Evolutionary conservation across 2,113 vertebrate species (phyloP), one percentile per base, ranked within the genome.

Genomic region (Neolamprologus sp.): DNA sequence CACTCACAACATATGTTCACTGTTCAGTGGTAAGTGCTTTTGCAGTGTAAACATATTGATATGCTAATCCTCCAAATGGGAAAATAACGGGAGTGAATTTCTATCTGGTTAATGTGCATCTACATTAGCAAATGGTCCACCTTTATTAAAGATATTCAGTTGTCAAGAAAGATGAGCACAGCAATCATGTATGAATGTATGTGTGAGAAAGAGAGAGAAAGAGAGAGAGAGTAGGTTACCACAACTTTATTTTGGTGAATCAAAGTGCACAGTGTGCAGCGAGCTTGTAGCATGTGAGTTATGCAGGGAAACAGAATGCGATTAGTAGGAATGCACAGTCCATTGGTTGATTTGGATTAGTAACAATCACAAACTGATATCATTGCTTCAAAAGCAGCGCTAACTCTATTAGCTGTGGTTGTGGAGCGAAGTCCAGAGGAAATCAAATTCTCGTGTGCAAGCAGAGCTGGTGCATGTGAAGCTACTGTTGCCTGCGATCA

Each of bases 31-130:
- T 40, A 51, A 85, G 49, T 54, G 82, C 37, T 60, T 79, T 47
- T 87, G 9, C 16, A 26, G 53, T 82, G 84, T 51, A 73, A 88
- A 88, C 75, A 28, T 73, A 60, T 73, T 53, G 51, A 79, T 42
- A 87, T 86, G 82, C 53, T 80, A 82, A 90, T 87, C 80, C 45
- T 19, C 13, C 13, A 82, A 91, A 92, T 68, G 75, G 54, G 30
- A 79, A 86, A 81, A 85, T 91, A 78, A 87, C 37, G 21, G 71
- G 6, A 53, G 19, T 16, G 45, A 45, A 75, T 57, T 88, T 85
- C 26, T 86, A 5, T 42, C 65, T 28, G 33, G 13, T 80, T 80
- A 13, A 11, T 30, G 84, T 88, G 55, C 19, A 47, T 85, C 42
- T 7, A 10, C 4, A 85, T 87, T 85, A 83, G 83, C 85, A 90